phyloP scores from a whole-genome alignment of 2,797 vertebrate genomes.

The Pitangus sulphuratus region DNA sequence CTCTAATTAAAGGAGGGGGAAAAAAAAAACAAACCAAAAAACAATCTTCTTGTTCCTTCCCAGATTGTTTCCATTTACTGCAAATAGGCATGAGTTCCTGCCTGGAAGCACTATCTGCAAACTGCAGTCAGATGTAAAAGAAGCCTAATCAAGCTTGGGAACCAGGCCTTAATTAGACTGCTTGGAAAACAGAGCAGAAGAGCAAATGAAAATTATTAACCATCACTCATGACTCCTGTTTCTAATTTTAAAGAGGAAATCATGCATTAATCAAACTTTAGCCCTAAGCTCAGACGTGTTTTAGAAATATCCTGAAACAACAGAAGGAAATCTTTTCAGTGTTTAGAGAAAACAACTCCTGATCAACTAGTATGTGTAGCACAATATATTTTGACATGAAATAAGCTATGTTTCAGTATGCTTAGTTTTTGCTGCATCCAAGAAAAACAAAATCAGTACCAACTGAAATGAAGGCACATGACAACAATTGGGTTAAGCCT shows the following conservation, averaged over 20 bases:
- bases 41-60: conserved; percentile 52
- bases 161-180: conserved; percentile 78
- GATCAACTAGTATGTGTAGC: conserved; percentile 47
- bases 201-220: conserved; percentile 83
- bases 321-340: conserved; percentile 71
- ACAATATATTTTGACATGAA: conserved; percentile 51
- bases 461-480: conserved; percentile 40
- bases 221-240: conserved; percentile 78
- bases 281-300: conserved; percentile 64
- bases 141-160: conserved; percentile 78
- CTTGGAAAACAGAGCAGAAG: conserved; percentile 78
- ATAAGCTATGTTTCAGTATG: conserved; percentile 16
- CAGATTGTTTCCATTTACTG: conserved; percentile 76
- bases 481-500: conserved; percentile 26
- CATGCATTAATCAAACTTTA: conserved; percentile 79
- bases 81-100: conserved; percentile 76
- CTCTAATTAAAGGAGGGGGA: conserved; percentile 52
- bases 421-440: conserved; percentile 40
- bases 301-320: conserved; percentile 75
- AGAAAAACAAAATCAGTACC: conserved; percentile 47
- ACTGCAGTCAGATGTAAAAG: conserved; percentile 80
- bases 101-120: conserved; percentile 76
- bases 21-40: not conserved
- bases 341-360: conserved; percentile 67
- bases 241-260: conserved; percentile 84